Evolutionary conservation across 37 sponge, comb jelly and placozoan species (phyloP).

Genomic region (Axinella damicornis): DNA sequence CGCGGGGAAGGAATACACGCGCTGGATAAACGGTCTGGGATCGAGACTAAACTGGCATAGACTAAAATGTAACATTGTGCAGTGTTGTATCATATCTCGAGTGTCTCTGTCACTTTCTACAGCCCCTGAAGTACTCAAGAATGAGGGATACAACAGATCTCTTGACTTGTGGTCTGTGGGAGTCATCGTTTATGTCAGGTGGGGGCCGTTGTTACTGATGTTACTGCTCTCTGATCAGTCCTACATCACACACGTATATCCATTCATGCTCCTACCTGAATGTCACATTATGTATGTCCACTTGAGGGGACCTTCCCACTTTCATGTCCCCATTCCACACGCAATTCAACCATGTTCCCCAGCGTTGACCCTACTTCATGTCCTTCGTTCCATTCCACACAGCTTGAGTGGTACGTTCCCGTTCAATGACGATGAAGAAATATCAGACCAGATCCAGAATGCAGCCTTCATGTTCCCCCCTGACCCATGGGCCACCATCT

Average conservation of each 20-base stretch:
- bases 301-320: no score
- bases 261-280: no score
- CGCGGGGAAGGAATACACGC: no score
- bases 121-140: slow-evolving; percentile 98
- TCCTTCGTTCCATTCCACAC: not conserved
- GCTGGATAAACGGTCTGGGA: no score
- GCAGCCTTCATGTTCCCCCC: slow-evolving; percentile 99
- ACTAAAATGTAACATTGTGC: no score
- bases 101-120: no score
- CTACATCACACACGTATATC: no score
- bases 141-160: slow-evolving; percentile 92
- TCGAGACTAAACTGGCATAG: no score
- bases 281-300: no score
- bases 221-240: not conserved
- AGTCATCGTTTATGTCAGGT: slow-evolving; percentile 98
- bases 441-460: slow-evolving; percentile 96
- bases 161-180: slow-evolving; percentile 98
- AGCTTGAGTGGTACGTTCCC: slow-evolving; percentile 99
- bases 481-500: slow-evolving; percentile 93
- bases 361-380: not conserved
- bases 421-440: slow-evolving; percentile 99
- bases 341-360: no score
- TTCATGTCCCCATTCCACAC: slow-evolving; percentile 3
- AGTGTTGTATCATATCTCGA: no score
- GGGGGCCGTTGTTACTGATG: not conserved